These are phyloP conservation scores for Macrobrachium nipponense DNA, from an alignment of 1,140 invertebrate species.

Conservation along the genomic window DNA sequence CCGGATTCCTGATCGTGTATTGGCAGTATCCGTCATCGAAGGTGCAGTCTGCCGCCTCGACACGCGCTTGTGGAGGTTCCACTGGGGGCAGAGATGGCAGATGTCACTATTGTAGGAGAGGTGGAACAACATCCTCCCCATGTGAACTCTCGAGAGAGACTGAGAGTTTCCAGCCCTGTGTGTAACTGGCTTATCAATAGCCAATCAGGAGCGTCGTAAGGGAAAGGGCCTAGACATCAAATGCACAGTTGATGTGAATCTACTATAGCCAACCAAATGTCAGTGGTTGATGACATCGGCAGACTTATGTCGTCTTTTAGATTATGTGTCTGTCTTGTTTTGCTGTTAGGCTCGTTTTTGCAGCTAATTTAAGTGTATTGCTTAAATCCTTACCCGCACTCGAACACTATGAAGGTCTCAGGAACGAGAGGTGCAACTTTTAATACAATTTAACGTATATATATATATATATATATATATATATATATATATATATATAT, in stretches of 20 bases:
- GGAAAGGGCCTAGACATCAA: no score
- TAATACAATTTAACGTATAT: background rate
- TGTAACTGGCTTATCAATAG: no score
- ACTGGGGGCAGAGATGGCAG: slow-evolving; percentile 2
- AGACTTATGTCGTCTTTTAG: background rate
- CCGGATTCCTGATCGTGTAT: slow-evolving; percentile 1
- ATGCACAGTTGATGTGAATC: no score
- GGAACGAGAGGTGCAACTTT: background rate
- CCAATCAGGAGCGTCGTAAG: no score
- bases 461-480: background rate
- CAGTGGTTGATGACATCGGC: background rate
- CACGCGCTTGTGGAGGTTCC: slow-evolving; percentile 14
- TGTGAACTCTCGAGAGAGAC: no score
- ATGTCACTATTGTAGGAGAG: no score
- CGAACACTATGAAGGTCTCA: background rate
- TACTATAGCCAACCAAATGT: no score
- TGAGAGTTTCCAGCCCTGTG: no score
- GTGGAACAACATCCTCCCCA: no score
- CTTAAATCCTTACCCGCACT: background rate
- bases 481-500: background rate
- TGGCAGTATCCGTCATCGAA: slow-evolving; percentile 35
- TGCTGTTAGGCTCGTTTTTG: no score
- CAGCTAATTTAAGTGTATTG: background rate
- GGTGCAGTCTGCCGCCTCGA: slow-evolving; percentile 33
- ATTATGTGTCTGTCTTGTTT: background rate